Base-by-base conservation (phyloP, 53 echinoderm and acorn worm species). In the Luidia sarsii region DNA sequence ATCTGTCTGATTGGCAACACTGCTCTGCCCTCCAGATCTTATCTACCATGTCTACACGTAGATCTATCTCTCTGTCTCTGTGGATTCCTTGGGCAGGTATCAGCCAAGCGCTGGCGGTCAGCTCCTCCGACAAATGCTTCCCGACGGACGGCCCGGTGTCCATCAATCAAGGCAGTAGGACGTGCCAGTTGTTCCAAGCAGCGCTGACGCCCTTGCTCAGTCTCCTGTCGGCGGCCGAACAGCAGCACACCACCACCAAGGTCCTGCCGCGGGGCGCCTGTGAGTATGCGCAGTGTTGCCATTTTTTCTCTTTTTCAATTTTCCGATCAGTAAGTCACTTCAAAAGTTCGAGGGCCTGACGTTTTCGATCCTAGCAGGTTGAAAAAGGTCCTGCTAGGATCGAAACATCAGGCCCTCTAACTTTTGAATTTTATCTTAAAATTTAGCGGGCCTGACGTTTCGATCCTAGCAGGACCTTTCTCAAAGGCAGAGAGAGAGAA, bases 81-180 rank as follows among this genome's bases (percentile, higher is more conserved):
- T 49, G 23, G 18, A 24, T 70, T 7, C 49, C 38, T 22, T 65
- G 62, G 51, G 3, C 62, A 92, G 92, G 81, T 65, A 71, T 89
- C 57, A 86, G 92, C 72, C 53, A 70, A 30, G 86, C 87, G 13
- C 74, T 83, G 2, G 89, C 83, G 3, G 89, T 87, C 32, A 63
- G 83, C 53, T 69, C 79, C 2, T 64, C 83, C 7, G 93, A 93
- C 84, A 93, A 93, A 87, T 93, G 93, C 80, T 81, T 93, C 24
- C 84, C 87, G 48, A 70, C 74, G 3, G 84, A 79, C 50, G 27
- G 69, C 9, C 86, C 85, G 21, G 64, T 67, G 16, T 75, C 81
- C 54, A 86, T 87, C 65, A 81, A 86, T 33, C 67, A 73, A 34
- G 83, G 74, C 11, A 89, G 89, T 72, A 89, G 53, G 68, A 93